A percentile compares a stretch with the other conserved stretches of the same genome.
These are phyloP conservation scores for Berghia stephanieae DNA, from an alignment of 1,140 invertebrate genomes.

Conservation along the genomic window DNA sequence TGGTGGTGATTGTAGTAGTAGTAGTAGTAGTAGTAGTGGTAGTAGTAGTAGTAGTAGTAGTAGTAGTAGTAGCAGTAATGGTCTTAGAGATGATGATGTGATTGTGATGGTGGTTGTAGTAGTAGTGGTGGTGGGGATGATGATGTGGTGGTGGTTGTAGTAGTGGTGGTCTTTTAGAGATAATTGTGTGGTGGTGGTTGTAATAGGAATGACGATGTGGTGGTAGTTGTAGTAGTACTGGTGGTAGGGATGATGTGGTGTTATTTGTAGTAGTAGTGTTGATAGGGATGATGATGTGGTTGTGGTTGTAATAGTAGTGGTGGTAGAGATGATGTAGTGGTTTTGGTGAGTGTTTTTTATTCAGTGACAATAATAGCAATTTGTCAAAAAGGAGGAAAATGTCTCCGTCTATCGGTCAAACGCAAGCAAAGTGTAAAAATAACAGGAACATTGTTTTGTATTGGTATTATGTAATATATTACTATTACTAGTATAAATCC, in stretches of 20 bases:
- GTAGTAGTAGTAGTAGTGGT: slow-evolving; percentile 7
- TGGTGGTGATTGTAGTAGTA: slow-evolving; percentile 3
- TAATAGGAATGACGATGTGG: neutral
- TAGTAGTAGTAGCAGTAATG: neutral
- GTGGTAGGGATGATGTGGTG: too few species aligned
- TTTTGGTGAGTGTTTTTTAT: too few species aligned
- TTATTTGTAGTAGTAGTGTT: too few species aligned
- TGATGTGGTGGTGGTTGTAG: neutral
- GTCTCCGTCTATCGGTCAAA: too few species aligned
- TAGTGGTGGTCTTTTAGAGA: neutral
- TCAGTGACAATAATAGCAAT: too few species aligned
- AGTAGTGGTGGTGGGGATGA: neutral
- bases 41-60: neutral
- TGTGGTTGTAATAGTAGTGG: too few species aligned
- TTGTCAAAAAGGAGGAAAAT: too few species aligned
- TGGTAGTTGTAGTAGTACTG: neutral
- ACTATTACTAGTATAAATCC: neutral
- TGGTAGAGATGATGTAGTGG: too few species aligned
- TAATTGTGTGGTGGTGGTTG: neutral
- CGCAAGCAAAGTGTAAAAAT: too few species aligned
- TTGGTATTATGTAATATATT: too few species aligned
- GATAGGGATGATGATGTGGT: too few species aligned
- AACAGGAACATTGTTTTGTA: too few species aligned
- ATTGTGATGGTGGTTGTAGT: neutral
- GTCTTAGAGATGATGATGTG: neutral